phyloP scores from a whole-genome alignment of 2,797 vertebrate species.

The Phrynocephalus vlangalii region DNA sequence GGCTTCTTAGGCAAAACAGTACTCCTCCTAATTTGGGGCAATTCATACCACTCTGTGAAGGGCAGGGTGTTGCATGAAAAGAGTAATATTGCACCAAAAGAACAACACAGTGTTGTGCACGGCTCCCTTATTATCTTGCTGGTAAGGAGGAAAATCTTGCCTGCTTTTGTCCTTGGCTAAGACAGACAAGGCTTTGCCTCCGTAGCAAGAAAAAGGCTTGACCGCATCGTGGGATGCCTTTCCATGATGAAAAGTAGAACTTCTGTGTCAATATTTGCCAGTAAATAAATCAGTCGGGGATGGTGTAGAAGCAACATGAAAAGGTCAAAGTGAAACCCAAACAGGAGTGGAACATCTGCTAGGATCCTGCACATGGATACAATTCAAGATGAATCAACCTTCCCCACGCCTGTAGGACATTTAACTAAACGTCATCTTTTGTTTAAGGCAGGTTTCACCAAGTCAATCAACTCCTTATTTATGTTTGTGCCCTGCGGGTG shows the following conservation, averaged over 20 bases:
- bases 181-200: too few species aligned
- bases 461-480: constrained; percentile 72
- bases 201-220: not conserved
- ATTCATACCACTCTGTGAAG: too few species aligned
- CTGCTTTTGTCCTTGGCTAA: too few species aligned
- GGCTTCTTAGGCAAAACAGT: too few species aligned
- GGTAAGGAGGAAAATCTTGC: too few species aligned
- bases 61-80: too few species aligned
- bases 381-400: constrained; percentile 76
- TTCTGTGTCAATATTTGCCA: not conserved
- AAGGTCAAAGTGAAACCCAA: constrained; percentile 32
- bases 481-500: constrained; percentile 72
- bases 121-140: too few species aligned
- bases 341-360: constrained; percentile 54
- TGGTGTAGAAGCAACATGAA: not conserved
- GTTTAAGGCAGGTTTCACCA: constrained; percentile 49
- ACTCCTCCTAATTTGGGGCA: too few species aligned
- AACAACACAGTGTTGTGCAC: too few species aligned
- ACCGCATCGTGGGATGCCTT: not conserved
- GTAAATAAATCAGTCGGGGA: not conserved
- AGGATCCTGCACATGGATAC: constrained; percentile 60
- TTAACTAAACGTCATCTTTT: constrained; percentile 72
- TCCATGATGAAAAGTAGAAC: not conserved
- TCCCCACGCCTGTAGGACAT: constrained; percentile 67
- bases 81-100: too few species aligned